Percentiles rank a stretch among this genome's conserved stretches.
Evolutionary conservation across 2,888 invertebrate species (phyloP).

Genomic region (Melanargia galathea): DNA sequence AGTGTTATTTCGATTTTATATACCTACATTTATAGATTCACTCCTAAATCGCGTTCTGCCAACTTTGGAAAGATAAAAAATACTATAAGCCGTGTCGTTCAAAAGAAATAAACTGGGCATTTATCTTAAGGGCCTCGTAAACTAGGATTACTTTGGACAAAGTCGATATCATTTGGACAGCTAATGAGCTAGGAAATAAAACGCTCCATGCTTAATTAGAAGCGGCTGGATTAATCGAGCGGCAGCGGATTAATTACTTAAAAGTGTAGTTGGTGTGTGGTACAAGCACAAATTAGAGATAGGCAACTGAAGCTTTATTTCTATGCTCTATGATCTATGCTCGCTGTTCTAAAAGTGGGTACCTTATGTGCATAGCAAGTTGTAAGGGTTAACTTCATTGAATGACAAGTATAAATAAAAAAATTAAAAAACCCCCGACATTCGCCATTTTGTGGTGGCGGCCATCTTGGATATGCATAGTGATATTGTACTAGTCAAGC

Average conservation of each 20-base stretch:
- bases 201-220: constrained; percentile 17
- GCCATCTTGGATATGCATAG: too few relatives aligned
- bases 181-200: constrained; percentile 25
- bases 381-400: too few relatives aligned
- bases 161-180: constrained; percentile 13
- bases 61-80: background rate
- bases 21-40: background rate
- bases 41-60: background rate
- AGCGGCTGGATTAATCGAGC: constrained; percentile 19
- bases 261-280: constrained; percentile 19
- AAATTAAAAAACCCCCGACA: too few relatives aligned
- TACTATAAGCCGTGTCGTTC: background rate
- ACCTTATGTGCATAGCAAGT: too few relatives aligned
- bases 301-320: too few relatives aligned
- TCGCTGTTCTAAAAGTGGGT: too few relatives aligned
- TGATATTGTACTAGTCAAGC: too few relatives aligned
- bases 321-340: too few relatives aligned
- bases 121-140: constrained; percentile 6
- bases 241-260: constrained; percentile 23
- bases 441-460: too few relatives aligned
- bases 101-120: background rate
- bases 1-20: too few relatives aligned
- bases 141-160: background rate
- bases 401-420: too few relatives aligned
- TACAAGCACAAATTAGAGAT: background rate